Conservation (phyloP, 2,113 vertebrate genomes). For the Zosterops hypoxanthus region DNA sequence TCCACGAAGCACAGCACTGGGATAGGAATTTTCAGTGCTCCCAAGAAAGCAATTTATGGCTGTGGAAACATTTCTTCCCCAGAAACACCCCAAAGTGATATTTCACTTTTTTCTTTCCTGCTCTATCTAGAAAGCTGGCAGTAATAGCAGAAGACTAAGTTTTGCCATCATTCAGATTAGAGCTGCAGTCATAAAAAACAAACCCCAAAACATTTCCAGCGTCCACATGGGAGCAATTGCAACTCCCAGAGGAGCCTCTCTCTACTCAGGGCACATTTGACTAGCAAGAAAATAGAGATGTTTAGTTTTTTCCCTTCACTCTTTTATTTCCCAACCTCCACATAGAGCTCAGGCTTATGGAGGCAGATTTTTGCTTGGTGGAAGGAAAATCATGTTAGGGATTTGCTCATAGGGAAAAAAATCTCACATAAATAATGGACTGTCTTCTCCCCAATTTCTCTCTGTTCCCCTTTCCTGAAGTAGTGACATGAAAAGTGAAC, state of each 20-base stretch:
- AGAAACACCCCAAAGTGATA: neutral
- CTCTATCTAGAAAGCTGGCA: neutral
- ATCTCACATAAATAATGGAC: neutral
- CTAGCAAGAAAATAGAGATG: neutral
- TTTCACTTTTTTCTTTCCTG: neutral
- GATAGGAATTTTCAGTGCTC: neutral
- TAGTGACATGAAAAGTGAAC: neutral
- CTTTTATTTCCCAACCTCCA: neutral
- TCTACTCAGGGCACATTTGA: neutral
- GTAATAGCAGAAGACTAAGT: neutral
- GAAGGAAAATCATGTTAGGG: neutral
- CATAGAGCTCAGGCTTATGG: neutral
- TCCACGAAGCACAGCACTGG: fast-evolving
- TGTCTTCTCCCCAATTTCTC: neutral
- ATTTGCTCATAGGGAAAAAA: neutral
- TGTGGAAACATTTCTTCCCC: neutral
- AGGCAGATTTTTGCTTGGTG: neutral
- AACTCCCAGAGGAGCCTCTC: neutral
- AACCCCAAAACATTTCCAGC: neutral
- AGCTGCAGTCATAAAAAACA: neutral
- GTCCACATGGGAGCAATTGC: neutral
- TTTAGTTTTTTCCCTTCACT: neutral
- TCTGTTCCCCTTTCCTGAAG: neutral
- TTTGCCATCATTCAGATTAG: neutral
- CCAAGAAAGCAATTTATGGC: neutral